These are phyloP conservation scores for Drosophila bunnanda DNA, from an alignment of 2,888 invertebrate genomes.

Conservation along the genomic window DNA sequence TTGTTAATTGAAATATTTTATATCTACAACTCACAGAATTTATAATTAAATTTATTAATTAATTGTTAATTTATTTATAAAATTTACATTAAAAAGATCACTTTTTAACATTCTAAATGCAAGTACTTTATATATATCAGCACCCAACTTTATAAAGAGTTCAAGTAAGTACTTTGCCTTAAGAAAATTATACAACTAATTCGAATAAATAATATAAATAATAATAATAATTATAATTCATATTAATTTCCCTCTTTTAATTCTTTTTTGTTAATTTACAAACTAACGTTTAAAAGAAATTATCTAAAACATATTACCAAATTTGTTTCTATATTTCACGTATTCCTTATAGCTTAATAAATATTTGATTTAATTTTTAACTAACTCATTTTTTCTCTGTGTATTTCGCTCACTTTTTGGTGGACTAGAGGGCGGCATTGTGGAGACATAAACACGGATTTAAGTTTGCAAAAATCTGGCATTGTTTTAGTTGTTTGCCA, in stretches of 20 bases:
- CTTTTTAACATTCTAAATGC: not conserved
- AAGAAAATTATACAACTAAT: not conserved
- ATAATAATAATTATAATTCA: not conserved
- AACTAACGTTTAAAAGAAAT: too few relatives aligned
- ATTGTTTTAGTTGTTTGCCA: constrained; percentile 45
- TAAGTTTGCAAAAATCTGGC: constrained; percentile 57
- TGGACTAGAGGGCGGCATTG: constrained; percentile 19
- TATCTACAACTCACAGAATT: too few relatives aligned
- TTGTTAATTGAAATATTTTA: too few relatives aligned
- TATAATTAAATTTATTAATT: too few relatives aligned
- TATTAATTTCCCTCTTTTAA: not conserved
- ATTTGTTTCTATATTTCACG: too few relatives aligned
- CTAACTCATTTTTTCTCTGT: not conserved
- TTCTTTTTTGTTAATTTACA: not conserved
- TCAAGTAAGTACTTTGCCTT: not conserved
- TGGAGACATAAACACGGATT: constrained; percentile 53
- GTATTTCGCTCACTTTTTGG: constrained; percentile 18
- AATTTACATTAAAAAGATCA: too few relatives aligned
- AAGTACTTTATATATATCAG: not conserved
- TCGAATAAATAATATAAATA: not conserved
- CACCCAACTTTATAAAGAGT: not conserved
- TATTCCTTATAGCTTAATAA: too few relatives aligned
- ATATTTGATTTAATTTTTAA: not conserved
- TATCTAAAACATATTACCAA: too few relatives aligned
- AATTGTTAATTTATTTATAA: too few relatives aligned